Percentiles rank a stretch among this genome's conserved stretches.
phyloP scores from a whole-genome alignment of 1,140 invertebrate genomes.

The Heterodera carotae region DNA sequence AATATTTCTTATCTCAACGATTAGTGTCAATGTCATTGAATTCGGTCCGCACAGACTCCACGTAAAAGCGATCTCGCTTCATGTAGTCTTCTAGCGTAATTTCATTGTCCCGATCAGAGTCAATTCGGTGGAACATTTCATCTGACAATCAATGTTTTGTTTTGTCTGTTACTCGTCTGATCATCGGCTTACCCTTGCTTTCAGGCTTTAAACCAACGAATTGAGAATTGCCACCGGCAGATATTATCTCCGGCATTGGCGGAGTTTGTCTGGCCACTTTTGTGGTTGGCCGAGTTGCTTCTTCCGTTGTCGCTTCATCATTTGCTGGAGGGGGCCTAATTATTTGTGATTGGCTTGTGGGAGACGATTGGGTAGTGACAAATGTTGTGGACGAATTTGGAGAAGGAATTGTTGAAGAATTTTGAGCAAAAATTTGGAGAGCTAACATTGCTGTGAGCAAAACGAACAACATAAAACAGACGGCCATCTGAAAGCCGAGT shows the following conservation, averaged over 20 bases:
- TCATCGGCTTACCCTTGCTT: background rate
- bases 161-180: background rate
- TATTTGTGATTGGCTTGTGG: background rate
- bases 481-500: background rate
- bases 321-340: background rate
- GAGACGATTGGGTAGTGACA: background rate
- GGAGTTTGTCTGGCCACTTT: background rate
- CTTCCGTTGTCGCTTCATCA: background rate
- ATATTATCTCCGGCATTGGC: background rate
- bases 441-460: background rate
- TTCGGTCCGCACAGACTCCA: conserved; percentile 35
- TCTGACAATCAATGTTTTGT: background rate
- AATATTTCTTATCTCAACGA: conserved; percentile 12
- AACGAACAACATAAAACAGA: background rate
- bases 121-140: conserved; percentile 39
- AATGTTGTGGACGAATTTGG: background rate
- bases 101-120: conserved; percentile 31
- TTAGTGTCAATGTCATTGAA: conserved; percentile 42
- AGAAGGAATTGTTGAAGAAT: background rate
- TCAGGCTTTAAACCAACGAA: conserved; percentile 6
- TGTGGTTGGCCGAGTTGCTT: background rate
- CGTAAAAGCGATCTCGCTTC: conserved; percentile 43
- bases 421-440: background rate
- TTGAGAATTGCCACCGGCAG: background rate
- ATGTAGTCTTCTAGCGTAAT: conserved; percentile 39